Base-by-base conservation (phyloP, 2,797 vertebrate genomes). In the Enoplosus armatus region DNA sequence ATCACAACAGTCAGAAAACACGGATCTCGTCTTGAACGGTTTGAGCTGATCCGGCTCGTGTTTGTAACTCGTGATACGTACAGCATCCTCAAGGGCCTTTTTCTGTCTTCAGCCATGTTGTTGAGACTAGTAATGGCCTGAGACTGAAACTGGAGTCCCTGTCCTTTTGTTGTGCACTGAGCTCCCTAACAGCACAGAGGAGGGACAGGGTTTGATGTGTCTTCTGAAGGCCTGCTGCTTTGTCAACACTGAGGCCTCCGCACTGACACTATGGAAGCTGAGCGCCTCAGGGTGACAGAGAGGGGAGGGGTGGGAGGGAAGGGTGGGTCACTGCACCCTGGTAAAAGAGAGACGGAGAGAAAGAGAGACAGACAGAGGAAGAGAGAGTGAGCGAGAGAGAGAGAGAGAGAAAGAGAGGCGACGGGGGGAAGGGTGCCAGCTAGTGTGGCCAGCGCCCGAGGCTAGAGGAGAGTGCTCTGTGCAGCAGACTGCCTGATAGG, bases 191-290 rank as follows among this genome's bases (percentile, higher is more conserved):
- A 88, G 87, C 87, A 79, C 70, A 74, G 90, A 88, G 77, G 75
- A 86, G 85, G 85, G 89, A 87, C 80, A 43, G 78, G 83, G 89
- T 93, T 93, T 95, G 94, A 95, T 93, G 92, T 92, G 94, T 93
- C 92, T 94, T 95, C 91, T 92, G 92, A 94, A 93, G 92, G 91
- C 91, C 90, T 67, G 92, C 90, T 91, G 91, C 94, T 95, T 94
- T 95, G 94, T 95, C 93, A 95, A 94, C 94, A 93, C 77, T 62
- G 86, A 90, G 88, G 92, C 86, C 90, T 89, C 84, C n/a, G 71
- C 88, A 82, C 88, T 93, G 91, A 93, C 90, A 92, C 93, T 87
- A 84, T 90, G 85, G 90, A 88, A 89, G 87, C 82, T 8, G 72
- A 87, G 71, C 1, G 85, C 93, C 91, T 75, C 72, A 2, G 88